phyloP scores from a whole-genome alignment of 2,113 vertebrate genomes.

The Piprites chloris region DNA sequence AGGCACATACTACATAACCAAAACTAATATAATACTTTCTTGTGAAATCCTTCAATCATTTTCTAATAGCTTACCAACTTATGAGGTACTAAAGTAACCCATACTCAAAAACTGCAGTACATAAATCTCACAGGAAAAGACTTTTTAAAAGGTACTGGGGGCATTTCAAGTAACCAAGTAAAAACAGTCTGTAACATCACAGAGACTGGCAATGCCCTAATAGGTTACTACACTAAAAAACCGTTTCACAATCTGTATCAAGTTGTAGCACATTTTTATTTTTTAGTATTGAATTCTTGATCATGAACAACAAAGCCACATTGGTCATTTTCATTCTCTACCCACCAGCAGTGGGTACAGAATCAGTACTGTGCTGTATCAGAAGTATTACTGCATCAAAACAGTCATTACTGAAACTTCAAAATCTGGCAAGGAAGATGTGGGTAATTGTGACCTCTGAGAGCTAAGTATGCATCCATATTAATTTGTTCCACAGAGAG shows the following conservation, averaged over 20 bases:
- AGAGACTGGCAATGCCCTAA: neutral
- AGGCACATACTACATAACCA: neutral
- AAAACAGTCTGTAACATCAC: neutral
- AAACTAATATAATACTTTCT: neutral
- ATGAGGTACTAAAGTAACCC: neutral
- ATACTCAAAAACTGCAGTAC: neutral
- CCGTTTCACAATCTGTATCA: neutral
- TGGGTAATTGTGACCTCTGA: neutral
- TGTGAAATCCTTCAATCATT: neutral
- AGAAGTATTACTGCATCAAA: neutral
- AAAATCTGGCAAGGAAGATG: neutral
- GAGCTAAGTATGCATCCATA: neutral
- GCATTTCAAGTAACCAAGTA: neutral
- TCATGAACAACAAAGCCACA: neutral
- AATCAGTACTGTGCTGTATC: neutral
- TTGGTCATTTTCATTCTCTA: neutral
- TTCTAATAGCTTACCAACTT: neutral
- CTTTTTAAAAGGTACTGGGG: neutral
- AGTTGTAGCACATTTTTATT: neutral
- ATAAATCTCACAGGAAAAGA: neutral
- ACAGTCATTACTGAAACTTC: neutral
- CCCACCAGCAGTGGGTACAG: neutral
- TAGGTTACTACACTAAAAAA: neutral
- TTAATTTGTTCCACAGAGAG: neutral
- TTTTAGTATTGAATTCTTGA: neutral